Percentiles rank a stretch among this genome's conserved stretches.
These are phyloP conservation scores for Vireo altiloquus DNA, from an alignment of 2,113 vertebrate genomes.

Conservation along the genomic window DNA sequence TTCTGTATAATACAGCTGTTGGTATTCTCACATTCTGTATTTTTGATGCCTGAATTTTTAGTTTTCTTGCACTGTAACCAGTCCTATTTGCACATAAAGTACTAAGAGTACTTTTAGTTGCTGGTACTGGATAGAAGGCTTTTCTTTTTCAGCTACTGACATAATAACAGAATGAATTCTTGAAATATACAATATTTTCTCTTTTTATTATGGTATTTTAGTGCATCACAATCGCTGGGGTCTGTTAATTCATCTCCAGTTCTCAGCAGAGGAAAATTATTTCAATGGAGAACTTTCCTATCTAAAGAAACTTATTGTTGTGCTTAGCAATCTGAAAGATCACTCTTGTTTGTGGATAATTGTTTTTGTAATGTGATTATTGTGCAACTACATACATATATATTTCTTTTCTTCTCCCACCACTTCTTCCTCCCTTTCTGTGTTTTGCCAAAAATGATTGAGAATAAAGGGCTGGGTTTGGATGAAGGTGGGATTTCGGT, in stretches of 20 bases:
- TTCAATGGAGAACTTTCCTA: not conserved
- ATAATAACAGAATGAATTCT: not conserved
- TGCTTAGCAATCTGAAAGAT: not conserved
- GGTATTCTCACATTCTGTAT: accelerated
- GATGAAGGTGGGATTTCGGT: not conserved
- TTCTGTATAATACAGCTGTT: not conserved
- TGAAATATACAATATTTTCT: not conserved
- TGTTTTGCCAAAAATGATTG: not conserved
- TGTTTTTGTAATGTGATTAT: not conserved
- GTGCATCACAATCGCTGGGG: not conserved
- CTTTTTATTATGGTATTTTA: not conserved
- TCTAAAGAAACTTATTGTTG: not conserved
- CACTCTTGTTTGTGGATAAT: not conserved
- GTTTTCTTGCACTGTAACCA: not conserved
- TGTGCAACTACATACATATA: not conserved
- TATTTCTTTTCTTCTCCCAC: not conserved
- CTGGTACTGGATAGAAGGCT: not conserved
- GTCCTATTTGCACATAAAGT: not conserved
- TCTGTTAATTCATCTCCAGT: not conserved
- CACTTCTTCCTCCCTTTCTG: not conserved
- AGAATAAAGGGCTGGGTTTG: not conserved
- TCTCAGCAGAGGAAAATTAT: not conserved
- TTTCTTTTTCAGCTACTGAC: not conserved
- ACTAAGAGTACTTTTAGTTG: not conserved
- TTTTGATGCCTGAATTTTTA: not conserved